These are phyloP conservation scores for Chrysolina oricalcia DNA, from an alignment of 2,888 invertebrate genomes.

Conservation along the genomic window DNA sequence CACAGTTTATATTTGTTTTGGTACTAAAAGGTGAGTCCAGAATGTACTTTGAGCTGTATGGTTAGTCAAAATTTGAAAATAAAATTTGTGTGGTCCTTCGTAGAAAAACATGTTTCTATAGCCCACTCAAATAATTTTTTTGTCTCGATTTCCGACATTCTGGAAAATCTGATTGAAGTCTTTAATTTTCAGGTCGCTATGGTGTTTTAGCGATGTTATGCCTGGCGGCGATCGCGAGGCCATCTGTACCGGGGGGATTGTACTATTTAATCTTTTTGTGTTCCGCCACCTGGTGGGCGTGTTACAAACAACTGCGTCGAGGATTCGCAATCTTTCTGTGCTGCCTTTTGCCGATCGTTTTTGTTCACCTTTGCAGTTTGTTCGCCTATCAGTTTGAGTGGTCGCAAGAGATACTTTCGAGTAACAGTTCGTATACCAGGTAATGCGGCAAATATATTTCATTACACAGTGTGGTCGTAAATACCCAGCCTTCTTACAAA, in stretches of 20 bases:
- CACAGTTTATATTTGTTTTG: no score
- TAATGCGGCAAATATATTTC: constrained; percentile 63
- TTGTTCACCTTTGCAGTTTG: constrained; percentile 81
- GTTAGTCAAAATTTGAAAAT: no score
- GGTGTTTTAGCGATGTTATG: constrained; percentile 79
- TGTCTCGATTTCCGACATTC: not conserved
- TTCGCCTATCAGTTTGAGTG: constrained; percentile 90
- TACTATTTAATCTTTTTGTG: constrained; percentile 91
- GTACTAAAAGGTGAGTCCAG: no score
- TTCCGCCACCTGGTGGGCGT: constrained; percentile 90
- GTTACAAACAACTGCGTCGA: constrained; percentile 82
- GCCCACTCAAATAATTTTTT: no score
- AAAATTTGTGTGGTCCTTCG: no score
- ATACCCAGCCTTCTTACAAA: no score
- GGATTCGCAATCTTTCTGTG: constrained; percentile 86
- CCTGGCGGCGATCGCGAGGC: constrained; percentile 84
- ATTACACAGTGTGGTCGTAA: no score
- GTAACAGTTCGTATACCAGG: constrained; percentile 84
- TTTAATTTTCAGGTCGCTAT: constrained; percentile 77
- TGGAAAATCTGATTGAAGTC: constrained; percentile 22
- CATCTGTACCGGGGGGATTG: constrained; percentile 87
- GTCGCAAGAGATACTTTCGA: constrained; percentile 82
- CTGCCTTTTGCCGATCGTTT: constrained; percentile 83
- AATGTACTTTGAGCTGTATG: no score
- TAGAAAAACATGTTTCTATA: no score